Evolutionary conservation across 2,797 vertebrate genomes (phyloP).

Genomic region (Peromyscus eremicus): DNA sequence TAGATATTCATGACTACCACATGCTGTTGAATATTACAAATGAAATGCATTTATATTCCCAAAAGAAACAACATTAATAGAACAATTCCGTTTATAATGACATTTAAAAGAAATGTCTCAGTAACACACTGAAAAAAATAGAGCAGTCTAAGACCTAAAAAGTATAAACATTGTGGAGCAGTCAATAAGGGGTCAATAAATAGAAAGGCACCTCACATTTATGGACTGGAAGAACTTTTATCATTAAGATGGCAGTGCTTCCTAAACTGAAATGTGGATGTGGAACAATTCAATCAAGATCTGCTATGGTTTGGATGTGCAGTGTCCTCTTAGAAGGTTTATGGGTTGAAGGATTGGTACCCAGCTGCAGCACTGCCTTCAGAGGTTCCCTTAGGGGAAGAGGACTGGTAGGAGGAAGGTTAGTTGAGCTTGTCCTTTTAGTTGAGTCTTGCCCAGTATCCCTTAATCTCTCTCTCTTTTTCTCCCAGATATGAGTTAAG

Average conservation of each 20-base stretch:
- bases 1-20: neutral
- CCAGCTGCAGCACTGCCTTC: neutral
- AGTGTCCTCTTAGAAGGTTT: neutral
- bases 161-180: neutral
- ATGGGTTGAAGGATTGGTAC: neutral
- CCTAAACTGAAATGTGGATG: neutral
- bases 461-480: neutral
- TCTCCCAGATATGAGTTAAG: neutral
- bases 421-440: neutral
- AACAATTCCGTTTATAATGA: neutral
- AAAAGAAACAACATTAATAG: neutral
- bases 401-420: no score
- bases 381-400: no score
- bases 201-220: neutral
- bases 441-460: neutral
- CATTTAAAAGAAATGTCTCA: neutral
- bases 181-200: neutral
- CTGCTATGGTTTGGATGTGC: neutral
- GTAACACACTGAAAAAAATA: neutral
- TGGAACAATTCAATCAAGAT: neutral
- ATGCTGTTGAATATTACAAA: neutral
- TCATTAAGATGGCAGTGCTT: neutral
- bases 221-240: neutral
- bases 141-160: neutral
- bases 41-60: neutral